Evolutionary conservation across 2,888 invertebrate species (phyloP).

Genomic region (Teinopalpus imperialis): DNA sequence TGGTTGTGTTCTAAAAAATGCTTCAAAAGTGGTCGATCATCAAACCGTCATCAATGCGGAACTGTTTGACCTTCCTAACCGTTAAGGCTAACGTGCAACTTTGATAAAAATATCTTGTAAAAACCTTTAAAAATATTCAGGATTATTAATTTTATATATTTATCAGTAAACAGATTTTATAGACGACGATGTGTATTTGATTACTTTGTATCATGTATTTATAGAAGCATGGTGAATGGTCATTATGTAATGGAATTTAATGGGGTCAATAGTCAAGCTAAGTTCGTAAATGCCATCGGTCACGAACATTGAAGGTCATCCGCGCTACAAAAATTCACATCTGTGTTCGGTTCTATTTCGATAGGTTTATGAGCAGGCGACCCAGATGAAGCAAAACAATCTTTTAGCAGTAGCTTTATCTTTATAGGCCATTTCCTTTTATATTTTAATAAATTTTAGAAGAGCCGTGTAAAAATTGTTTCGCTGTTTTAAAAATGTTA

Average conservation of each 20-base stretch:
- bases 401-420: neutral
- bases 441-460: conserved; percentile 23
- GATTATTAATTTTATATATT: too few relatives aligned
- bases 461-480: conserved; percentile 26
- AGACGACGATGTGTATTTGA: too few relatives aligned
- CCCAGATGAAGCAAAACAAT: conserved; percentile 2
- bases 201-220: too few relatives aligned
- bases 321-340: conserved; percentile 15
- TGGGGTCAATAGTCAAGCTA: conserved; percentile 21
- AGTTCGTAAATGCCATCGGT: conserved; percentile 26
- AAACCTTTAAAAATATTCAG: too few relatives aligned
- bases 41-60: conserved; percentile 4
- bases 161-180: too few relatives aligned
- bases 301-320: conserved; percentile 22
- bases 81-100: conserved; percentile 11
- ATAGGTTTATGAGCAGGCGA: conserved; percentile 17
- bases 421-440: conserved; percentile 23
- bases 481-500: conserved; percentile 23
- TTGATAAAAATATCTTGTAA: too few relatives aligned
- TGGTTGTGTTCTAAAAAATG: conserved; percentile 17
- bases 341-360: neutral
- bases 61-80: conserved; percentile 18
- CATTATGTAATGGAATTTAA: conserved; percentile 18
- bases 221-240: conserved; percentile 8
- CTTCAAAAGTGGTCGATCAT: conserved; percentile 17